phyloP scores from a whole-genome alignment of 92 coral and sea anemone genomes.

The Meandrina meandrites region DNA sequence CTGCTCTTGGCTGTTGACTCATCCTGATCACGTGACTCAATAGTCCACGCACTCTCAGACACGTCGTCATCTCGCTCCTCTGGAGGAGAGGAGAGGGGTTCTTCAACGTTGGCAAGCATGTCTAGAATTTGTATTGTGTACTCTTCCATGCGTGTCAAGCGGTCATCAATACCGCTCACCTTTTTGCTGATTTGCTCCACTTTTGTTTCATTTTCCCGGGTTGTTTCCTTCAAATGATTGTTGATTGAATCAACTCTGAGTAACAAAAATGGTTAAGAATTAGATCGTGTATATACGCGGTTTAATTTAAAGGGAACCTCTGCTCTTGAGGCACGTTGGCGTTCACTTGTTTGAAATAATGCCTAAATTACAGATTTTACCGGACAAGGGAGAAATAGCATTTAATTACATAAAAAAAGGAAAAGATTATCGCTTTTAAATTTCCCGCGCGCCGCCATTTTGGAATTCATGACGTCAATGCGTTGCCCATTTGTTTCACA shows the following conservation, averaged over 20 bases:
- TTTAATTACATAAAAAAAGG: no score
- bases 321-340: no score
- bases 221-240: constrained; percentile 58
- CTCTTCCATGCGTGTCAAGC: constrained; percentile 70
- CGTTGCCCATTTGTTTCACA: no score
- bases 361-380: no score
- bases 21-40: constrained; percentile 5
- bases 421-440: no score
- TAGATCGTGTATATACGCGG: background rate
- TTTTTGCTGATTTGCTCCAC: constrained; percentile 53
- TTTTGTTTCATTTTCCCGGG: constrained; percentile 48
- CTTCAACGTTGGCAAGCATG: constrained; percentile 66
- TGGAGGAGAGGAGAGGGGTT: constrained; percentile 10
- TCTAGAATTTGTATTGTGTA: constrained; percentile 75
- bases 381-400: no score
- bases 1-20: background rate
- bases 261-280: background rate
- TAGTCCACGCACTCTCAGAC: constrained; percentile 10
- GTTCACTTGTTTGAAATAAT: no score
- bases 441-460: no score
- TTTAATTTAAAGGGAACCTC: no score
- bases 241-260: constrained; percentile 67
- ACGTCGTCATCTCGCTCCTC: constrained; percentile 22
- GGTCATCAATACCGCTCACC: constrained; percentile 55
- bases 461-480: no score